Percentiles rank a stretch among this genome's conserved stretches.
Conservation (phyloP, 2,113 vertebrate species). For the Leptobrachium ailaonicum region DNA sequence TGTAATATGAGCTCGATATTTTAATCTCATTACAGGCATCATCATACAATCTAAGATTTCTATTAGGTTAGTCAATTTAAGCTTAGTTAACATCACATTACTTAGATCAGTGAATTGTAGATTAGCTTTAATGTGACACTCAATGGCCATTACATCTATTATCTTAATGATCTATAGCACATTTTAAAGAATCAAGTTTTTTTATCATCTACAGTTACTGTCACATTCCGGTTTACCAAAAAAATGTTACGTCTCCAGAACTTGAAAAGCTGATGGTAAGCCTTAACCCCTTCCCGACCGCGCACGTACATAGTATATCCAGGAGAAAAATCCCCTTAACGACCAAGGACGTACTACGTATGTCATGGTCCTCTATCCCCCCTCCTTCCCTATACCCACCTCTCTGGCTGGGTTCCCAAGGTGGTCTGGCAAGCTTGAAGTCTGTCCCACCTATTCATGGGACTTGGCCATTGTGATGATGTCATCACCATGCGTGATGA, state of each 20-base stretch:
- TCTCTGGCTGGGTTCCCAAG: too few relatives aligned
- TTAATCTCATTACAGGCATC: not conserved
- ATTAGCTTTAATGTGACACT: not conserved
- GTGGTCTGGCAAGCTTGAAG: too few relatives aligned
- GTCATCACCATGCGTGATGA: too few relatives aligned
- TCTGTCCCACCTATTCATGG: too few relatives aligned
- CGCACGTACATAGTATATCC: too few relatives aligned
- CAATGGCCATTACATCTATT: not conserved
- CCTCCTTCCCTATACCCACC: too few relatives aligned
- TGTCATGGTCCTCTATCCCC: too few relatives aligned
- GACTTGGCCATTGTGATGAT: too few relatives aligned
- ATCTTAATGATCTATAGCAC: not conserved
- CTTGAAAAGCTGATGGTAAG: too few relatives aligned
- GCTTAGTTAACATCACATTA: not conserved
- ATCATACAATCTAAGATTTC: not conserved
- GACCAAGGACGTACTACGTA: too few relatives aligned
- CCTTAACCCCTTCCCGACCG: too few relatives aligned
- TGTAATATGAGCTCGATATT: not conserved
- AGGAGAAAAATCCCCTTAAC: too few relatives aligned
- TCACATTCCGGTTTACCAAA: not conserved
- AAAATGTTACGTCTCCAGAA: not conserved
- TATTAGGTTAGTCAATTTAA: conserved; percentile 1
- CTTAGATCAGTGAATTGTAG: conserved; percentile 1
- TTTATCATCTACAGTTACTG: not conserved
- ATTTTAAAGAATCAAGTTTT: not conserved